Evolutionary conservation across 1,140 invertebrate species (phyloP).

Genomic region (Pygmarrhopalites habei): DNA sequence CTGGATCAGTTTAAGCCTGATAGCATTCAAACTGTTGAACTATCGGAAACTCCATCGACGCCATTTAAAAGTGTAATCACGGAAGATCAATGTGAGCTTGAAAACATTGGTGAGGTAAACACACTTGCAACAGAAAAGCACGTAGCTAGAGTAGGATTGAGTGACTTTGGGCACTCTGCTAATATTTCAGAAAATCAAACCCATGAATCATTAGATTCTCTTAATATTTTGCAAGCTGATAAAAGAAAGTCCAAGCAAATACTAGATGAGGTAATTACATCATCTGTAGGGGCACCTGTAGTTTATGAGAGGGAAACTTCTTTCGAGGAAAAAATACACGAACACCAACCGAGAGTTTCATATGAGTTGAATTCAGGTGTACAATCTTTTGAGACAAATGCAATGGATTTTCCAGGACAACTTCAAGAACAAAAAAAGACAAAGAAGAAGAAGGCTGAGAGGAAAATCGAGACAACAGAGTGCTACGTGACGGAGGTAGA

Average conservation of each 20-base stretch:
- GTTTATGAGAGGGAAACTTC: not conserved
- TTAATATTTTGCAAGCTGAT: no score
- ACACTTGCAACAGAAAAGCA: not conserved
- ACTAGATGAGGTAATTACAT: not conserved
- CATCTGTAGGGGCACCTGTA: not conserved
- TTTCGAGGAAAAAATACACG: not conserved
- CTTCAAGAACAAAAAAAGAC: not conserved
- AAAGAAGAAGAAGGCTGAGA: slow-evolving; percentile 1
- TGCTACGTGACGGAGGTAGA: slow-evolving; percentile 4
- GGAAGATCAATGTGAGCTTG: no score
- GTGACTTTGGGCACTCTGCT: not conserved
- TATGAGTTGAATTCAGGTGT: not conserved
- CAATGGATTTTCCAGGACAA: slow-evolving; percentile 4
- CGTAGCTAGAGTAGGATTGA: not conserved
- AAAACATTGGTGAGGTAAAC: not conserved
- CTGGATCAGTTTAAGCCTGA: not conserved
- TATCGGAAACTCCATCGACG: no score
- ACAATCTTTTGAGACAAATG: not conserved
- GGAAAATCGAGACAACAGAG: not conserved
- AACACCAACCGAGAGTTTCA: not conserved
- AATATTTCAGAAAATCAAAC: not conserved
- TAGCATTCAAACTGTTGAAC: not conserved
- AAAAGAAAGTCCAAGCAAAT: not conserved
- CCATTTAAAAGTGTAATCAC: no score
- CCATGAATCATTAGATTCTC: no score